These are phyloP conservation scores for Cremastinae sp. DNA, from an alignment of 2,888 invertebrate species.

Conservation along the genomic window DNA sequence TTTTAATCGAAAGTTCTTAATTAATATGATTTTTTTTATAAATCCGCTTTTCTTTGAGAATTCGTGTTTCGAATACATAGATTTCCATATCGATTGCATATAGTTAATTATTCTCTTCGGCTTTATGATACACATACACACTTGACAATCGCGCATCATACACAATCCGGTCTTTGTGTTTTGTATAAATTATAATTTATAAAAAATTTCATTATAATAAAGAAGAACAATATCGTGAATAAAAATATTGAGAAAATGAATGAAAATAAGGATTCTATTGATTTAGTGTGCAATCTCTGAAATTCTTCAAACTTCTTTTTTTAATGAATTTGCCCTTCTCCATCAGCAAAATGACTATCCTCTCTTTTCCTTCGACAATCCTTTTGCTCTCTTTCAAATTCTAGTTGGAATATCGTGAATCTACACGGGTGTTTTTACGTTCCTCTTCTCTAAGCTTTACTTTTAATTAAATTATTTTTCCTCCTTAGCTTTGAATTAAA, in stretches of 20 bases:
- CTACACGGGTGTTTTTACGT: constrained; percentile 27
- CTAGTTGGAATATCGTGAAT: constrained; percentile 33
- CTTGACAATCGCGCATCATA: constrained; percentile 31
- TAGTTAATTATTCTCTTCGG: constrained; percentile 26
- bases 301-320: not conserved
- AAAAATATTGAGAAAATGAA: not conserved
- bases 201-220: constrained; percentile 1
- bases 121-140: constrained; percentile 54
- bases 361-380: not conserved
- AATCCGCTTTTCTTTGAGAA: not conserved
- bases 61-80: too few species aligned
- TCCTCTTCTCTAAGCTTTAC: constrained; percentile 22
- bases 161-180: constrained; percentile 10
- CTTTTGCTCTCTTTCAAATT: constrained; percentile 11
- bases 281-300: constrained; percentile 6
- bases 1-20: constrained; percentile 28
- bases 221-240: not conserved
- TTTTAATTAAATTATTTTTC: constrained; percentile 48
- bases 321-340: constrained; percentile 10
- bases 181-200: not conserved
- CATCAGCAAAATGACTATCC: constrained; percentile 5
- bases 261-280: not conserved
- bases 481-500: constrained; percentile 38
- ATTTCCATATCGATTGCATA: constrained; percentile 22
- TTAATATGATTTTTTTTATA: constrained; percentile 12